Evolutionary conservation across 2,797 vertebrate species (phyloP).

Genomic region (Acomys russatus): DNA sequence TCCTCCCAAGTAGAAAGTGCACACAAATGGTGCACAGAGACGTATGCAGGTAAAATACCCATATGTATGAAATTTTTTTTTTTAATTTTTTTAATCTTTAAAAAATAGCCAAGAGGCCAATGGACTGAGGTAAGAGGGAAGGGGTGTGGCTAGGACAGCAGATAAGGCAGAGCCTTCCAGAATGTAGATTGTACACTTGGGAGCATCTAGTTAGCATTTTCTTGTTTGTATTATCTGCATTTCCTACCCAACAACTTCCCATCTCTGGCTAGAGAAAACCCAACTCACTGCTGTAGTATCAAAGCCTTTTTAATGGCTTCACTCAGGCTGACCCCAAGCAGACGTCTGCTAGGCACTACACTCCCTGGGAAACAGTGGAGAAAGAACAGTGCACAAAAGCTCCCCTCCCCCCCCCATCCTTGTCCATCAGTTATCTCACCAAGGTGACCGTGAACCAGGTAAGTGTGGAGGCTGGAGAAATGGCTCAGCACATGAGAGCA

Average conservation of each 20-base stretch:
- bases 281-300: not conserved
- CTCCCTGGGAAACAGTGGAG: not conserved
- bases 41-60: not conserved
- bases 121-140: not conserved
- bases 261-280: not conserved
- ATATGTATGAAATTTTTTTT: not conserved
- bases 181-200: not conserved
- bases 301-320: not conserved
- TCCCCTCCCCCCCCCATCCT: accelerated
- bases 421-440: not conserved
- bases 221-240: slow-evolving; percentile 41
- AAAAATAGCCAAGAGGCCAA: not conserved
- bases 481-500: not conserved
- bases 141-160: too few species aligned
- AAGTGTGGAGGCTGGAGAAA: not conserved
- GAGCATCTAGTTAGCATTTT: not conserved
- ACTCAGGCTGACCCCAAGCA: not conserved
- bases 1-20: too few species aligned
- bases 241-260: not conserved
- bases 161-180: accelerated
- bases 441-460: not conserved
- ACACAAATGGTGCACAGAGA: not conserved
- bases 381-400: not conserved
- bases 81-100: too few species aligned
- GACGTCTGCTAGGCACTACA: too few species aligned